Base-by-base conservation (phyloP, 2,113 vertebrate genomes). In the Neolamprologus toae region DNA sequence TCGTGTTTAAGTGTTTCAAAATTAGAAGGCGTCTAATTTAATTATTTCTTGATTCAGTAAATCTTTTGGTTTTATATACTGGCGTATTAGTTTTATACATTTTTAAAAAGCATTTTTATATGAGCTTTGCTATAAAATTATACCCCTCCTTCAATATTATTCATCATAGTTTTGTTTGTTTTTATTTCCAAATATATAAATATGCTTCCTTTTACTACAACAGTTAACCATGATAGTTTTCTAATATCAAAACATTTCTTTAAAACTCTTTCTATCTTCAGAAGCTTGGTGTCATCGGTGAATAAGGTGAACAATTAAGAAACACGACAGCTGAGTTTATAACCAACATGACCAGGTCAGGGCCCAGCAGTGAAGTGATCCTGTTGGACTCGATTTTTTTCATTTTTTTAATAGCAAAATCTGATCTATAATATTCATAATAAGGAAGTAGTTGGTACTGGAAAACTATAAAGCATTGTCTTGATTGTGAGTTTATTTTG, bases 401-500 rank as follows among this genome's bases (percentile, higher is more conserved):
- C 3, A 7, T 11, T 33, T 61, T 68, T 68, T 47, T 0, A 0
- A 76, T 28, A 47, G 23, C 42, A 28, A 47, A 28, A 47, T 47
- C 23, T 47, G 42, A 11, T 19, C 21, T 49, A 28, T 76, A 76
- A 28, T 76, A 31, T 28, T 76, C 6, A 11, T 47, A 76, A 76
- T 17, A 47, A 76, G 9, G 8, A 76, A 42, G 23, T 76, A 76
- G 40, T 76, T 76, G 6, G 14, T 47, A 76, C 14, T 76, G 71
- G 71, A 31, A 76, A 76, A 49, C 16, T 76, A 31, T 49, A 47
- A 76, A 47, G 42, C 1, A 19, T 47, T 31, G 42, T 28, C 49
- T 47, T 28, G 23, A 76, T 21, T 28, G 9, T n/a, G 68, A 47
- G 87, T 92, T 93, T 91, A 91, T 84, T 88, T 80, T 92, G 90